Base-by-base conservation (phyloP, 2,888 invertebrate genomes). In the Hyles lineata region DNA sequence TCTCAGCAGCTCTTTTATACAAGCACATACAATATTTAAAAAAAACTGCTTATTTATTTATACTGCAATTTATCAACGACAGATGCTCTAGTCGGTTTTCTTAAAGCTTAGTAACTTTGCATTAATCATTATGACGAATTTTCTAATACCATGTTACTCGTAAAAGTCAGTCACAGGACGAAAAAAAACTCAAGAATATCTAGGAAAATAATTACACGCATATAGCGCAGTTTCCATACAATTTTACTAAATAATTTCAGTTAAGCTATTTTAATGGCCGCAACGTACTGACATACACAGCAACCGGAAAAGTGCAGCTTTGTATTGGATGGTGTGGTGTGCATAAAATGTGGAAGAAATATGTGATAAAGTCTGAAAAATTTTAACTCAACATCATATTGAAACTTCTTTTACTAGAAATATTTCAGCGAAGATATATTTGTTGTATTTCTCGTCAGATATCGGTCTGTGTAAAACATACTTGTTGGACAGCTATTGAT, bases 311-410 rank as follows among this genome's bases (percentile, higher is more conserved):
- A 81, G 78, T 80, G 81, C 79, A 84, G 79, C 81, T 80, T 79
- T 79, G 73, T 78, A 77, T 78, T 75, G 76, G 77, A 80, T 79
- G 80, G 81, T 79, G 79, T 79, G 80, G 81, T 79, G 79, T 78
- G 75, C 78, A 73, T 74, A 78, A 76, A 73, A 75, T 75, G 72
- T 75, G 52, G 32, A 74, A 73, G 71, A 67, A 67, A 67, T 50
- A 67, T 67, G 50, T 50, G 17, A 67, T 50, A 67, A 67, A 67
- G 21, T 67, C 21, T 67, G 50, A 50, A 35, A 50, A 50, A 25
- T 23, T 50, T 67, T 43, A 21, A 23, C 43, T 67, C 43, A 43
- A 50, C 21, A 21, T 15, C 17, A 67, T 50, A 67, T 23, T 23
- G 43, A 67, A 67, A 67, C 67, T 23, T 67, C n/a, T n/a, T 62